A percentile compares a stretch with the other conserved stretches of the same genome.
Conservation (phyloP, 2,888 invertebrate species). For the Glaucopsyche alexis region DNA sequence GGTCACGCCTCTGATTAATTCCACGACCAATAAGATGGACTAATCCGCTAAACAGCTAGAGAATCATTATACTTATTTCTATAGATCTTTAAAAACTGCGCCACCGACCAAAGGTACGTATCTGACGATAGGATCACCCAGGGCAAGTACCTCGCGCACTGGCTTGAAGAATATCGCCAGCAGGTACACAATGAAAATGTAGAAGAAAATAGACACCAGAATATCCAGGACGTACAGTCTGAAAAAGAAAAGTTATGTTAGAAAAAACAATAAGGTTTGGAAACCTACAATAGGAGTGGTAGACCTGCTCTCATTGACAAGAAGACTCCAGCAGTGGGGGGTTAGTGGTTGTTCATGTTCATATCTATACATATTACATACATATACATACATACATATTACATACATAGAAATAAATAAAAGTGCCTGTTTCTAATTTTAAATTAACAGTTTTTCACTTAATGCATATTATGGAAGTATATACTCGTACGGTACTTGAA, state of each 20-base stretch:
- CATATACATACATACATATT: too few relatives aligned
- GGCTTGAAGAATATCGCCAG: slow-evolving; percentile 59
- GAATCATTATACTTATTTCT: background rate
- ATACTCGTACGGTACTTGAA: too few relatives aligned
- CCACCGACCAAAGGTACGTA: slow-evolving; percentile 66
- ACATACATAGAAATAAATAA: too few relatives aligned
- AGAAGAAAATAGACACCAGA: slow-evolving; percentile 70
- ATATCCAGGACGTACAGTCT: slow-evolving; percentile 78
- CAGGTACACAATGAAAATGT: slow-evolving; percentile 67
- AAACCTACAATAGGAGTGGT: background rate
- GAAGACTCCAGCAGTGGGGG: background rate
- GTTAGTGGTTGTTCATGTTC: background rate
- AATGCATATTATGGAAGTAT: too few relatives aligned
- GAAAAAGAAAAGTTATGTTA: slow-evolving; percentile 47
- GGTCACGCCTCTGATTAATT: too few relatives aligned
- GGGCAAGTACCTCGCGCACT: slow-evolving; percentile 51
- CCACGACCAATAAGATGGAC: background rate
- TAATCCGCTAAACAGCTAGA: background rate
- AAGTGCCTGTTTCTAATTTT: too few relatives aligned
- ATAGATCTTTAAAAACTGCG: slow-evolving; percentile 53
- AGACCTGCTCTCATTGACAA: background rate
- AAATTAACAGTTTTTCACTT: too few relatives aligned
- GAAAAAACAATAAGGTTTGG: background rate
- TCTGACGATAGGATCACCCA: slow-evolving; percentile 58
- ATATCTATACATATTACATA: too few relatives aligned